Evolutionary conservation across 2,888 invertebrate genomes (phyloP).

Genomic region (Gerris lacustris): DNA sequence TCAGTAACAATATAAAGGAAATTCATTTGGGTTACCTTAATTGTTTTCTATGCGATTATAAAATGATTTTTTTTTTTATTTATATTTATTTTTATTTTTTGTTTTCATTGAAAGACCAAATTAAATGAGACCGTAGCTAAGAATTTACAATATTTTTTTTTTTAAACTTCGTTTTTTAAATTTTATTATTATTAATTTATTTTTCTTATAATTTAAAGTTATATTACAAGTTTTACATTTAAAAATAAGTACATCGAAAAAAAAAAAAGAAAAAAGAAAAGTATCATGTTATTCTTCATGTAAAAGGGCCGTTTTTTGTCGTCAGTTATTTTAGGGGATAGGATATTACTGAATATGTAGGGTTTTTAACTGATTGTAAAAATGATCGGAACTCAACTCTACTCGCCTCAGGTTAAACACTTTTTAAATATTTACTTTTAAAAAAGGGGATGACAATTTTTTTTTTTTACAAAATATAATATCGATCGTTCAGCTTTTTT

Average conservation of each 20-base stretch:
- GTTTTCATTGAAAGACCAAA: slow-evolving; percentile 1
- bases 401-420: no score
- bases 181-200: not conserved
- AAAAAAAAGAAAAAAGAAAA: no score
- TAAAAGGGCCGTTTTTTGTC: not conserved
- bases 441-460: no score
- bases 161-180: not conserved
- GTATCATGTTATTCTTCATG: not conserved
- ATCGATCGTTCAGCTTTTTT: not conserved
- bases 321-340: not conserved
- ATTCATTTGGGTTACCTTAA: not conserved
- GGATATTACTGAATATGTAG: not conserved
- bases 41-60: not conserved
- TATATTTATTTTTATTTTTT: not conserved
- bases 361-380: no score
- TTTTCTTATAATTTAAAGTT: not conserved
- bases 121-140: slow-evolving; percentile 1
- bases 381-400: no score
- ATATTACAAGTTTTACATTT: slow-evolving; percentile 1
- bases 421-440: no score
- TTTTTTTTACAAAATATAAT: not conserved
- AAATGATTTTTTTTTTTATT: no score
- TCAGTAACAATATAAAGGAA: not conserved
- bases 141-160: not conserved
- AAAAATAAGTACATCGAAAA: not conserved